These are phyloP conservation scores for Nothobranchius furzeri DNA, from an alignment of 2,113 vertebrate species.

Conservation along the genomic window DNA sequence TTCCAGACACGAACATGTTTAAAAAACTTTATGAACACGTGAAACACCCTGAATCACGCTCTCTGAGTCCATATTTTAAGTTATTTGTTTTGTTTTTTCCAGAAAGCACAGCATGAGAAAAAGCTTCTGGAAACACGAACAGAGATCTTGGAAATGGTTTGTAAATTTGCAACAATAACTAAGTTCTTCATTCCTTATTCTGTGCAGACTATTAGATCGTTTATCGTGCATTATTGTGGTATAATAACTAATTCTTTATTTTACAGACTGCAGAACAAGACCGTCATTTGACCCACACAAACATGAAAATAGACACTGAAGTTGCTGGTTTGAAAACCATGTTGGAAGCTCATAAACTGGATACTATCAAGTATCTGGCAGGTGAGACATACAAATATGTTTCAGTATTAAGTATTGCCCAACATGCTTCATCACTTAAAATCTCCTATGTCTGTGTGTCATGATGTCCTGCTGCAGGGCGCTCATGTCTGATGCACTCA, in stretches of 20 bases:
- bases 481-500: too few species aligned
- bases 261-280: constrained; percentile 89
- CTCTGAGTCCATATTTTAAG: too few species aligned
- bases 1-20: too few species aligned
- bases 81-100: constrained; percentile 30
- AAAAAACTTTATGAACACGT: too few species aligned
- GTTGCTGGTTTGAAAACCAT: constrained; percentile 95
- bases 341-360: constrained; percentile 94
- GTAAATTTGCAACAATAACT: constrained; percentile 26
- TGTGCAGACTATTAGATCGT: too few species aligned
- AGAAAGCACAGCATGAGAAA: constrained; percentile 89
- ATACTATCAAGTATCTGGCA: constrained; percentile 97
- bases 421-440: too few species aligned
- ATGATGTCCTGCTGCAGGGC: not conserved
- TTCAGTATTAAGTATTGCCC: too few species aligned
- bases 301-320: constrained; percentile 96
- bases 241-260: not conserved
- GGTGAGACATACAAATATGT: constrained; percentile 74
- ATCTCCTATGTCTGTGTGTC: too few species aligned
- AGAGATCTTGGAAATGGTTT: constrained; percentile 92
- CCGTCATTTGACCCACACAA: constrained; percentile 86
- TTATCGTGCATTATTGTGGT: too few species aligned
- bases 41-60: too few species aligned
- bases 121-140: constrained; percentile 87
- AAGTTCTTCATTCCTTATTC: too few species aligned